Conservation (phyloP, 2,797 vertebrate species). For the Vespertilio murinus region DNA sequence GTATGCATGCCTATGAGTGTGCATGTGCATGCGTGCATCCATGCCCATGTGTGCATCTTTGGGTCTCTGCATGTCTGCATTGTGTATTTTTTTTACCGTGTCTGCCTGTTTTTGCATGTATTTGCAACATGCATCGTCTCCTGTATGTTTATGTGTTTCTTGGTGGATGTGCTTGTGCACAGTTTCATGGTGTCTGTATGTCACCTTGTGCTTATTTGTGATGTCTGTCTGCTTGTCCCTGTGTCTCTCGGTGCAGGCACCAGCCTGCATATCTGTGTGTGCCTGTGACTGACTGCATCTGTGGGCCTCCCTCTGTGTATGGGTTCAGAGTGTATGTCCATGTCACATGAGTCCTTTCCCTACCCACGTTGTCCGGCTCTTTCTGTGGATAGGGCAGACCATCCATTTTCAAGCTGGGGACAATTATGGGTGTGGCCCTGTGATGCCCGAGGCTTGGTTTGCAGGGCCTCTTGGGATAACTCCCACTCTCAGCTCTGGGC, state of each 20-base stretch:
- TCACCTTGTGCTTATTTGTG: not conserved
- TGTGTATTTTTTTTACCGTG: not conserved
- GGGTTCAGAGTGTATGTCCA: not conserved
- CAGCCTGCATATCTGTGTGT: not conserved
- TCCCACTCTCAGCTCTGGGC: not conserved
- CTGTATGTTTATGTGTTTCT: not conserved
- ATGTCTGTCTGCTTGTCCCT: not conserved
- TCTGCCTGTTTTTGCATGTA: not conserved
- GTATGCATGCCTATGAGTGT: fast-evolving
- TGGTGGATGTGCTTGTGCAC: not conserved
- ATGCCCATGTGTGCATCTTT: not conserved
- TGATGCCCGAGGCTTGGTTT: not conserved
- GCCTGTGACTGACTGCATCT: not conserved
- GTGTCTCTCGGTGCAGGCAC: not conserved
- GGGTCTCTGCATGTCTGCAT: not conserved
- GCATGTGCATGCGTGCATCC: fast-evolving
- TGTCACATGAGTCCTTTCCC: not conserved
- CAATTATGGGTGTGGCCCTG: not conserved
- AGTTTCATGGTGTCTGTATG: not conserved
- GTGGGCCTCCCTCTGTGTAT: not conserved
- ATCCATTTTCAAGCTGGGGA: not conserved
- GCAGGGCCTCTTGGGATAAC: not conserved
- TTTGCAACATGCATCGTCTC: not conserved
- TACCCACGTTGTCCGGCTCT: not conserved
- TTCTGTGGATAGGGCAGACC: not conserved